A percentile compares a stretch with the other conserved stretches of the same genome.
Conservation (phyloP, 2,888 invertebrate genomes). For the Diplolepis rosae region DNA sequence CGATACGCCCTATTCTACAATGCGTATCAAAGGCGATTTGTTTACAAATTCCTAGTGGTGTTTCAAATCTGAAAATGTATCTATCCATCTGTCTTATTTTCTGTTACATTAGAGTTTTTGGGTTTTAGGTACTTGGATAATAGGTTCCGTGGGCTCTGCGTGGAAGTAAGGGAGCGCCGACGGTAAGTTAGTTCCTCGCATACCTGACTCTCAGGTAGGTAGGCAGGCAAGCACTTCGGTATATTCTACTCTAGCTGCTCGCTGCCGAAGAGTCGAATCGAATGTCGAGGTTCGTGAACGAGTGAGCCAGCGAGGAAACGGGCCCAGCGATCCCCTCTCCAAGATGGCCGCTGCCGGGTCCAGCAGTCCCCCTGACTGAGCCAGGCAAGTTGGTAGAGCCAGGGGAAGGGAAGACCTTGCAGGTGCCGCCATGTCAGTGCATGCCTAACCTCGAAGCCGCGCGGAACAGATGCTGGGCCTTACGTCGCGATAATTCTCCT, state of each 20-base stretch:
- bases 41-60: background rate
- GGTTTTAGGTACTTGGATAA: too few relatives aligned
- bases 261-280: conserved; percentile 56
- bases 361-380: conserved; percentile 63
- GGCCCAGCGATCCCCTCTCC: conserved; percentile 63
- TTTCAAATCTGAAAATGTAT: background rate
- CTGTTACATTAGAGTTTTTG: background rate
- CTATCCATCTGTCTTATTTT: background rate
- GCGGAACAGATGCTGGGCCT: conserved; percentile 67
- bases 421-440: conserved; percentile 74
- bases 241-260: conserved; percentile 56
- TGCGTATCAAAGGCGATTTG: background rate
- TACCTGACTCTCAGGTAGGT: conserved; percentile 61
- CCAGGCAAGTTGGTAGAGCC: conserved; percentile 56
- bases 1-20: too few relatives aligned
- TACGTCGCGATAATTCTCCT: conserved; percentile 56
- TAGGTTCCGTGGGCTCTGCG: conserved; percentile 37
- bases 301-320: conserved; percentile 38
- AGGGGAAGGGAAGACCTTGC: conserved; percentile 69
- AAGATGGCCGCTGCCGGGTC: conserved; percentile 71
- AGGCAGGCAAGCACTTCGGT: conserved; percentile 56
- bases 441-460: conserved; percentile 72
- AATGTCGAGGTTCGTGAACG: conserved; percentile 57
- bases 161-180: conserved; percentile 53
- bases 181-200: conserved; percentile 62